phyloP scores from a whole-genome alignment of 2,888 invertebrate species.

The Belgica antarctica region DNA sequence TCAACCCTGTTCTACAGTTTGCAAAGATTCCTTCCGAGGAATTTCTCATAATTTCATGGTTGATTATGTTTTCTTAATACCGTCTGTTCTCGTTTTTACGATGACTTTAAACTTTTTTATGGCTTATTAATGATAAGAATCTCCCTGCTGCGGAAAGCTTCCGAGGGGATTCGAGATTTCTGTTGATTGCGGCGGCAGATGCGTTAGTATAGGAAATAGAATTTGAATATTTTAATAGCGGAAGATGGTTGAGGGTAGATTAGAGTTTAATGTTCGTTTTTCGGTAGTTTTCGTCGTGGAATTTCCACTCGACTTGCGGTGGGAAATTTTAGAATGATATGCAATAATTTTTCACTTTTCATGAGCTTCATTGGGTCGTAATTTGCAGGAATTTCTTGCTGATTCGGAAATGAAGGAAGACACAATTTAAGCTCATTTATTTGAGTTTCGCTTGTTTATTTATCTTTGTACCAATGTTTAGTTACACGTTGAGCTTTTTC shows the following conservation, averaged over 20 bases:
- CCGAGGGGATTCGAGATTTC: background rate
- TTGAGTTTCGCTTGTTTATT: background rate
- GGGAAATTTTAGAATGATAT: conserved; percentile 24
- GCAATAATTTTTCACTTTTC: background rate
- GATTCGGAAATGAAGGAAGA: conserved; percentile 4
- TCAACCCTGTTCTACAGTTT: background rate
- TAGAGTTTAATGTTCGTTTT: conserved; percentile 16
- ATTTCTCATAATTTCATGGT: background rate
- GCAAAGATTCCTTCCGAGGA: background rate
- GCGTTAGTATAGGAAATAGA: conserved; percentile 14
- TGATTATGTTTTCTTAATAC: conserved; percentile 8
- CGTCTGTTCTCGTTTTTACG: conserved; percentile 2
- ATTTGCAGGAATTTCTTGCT: too few relatives aligned
- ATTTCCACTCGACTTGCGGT: background rate
- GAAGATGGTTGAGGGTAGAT: background rate
- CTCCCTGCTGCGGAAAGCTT: background rate
- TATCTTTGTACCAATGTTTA: conserved; percentile 20
- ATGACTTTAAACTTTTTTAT: conserved; percentile 20
- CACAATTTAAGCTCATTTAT: conserved; percentile 7
- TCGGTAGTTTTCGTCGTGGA: conserved; percentile 17
- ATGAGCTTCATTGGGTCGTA: background rate
- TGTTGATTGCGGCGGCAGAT: background rate
- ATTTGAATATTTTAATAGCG: conserved; percentile 27
- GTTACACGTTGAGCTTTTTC: background rate
- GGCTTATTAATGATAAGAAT: conserved; percentile 20